Percentiles rank a stretch among this genome's conserved stretches.
Conservation (phyloP, 2,113 vertebrate genomes). For the Caracal caracal region DNA sequence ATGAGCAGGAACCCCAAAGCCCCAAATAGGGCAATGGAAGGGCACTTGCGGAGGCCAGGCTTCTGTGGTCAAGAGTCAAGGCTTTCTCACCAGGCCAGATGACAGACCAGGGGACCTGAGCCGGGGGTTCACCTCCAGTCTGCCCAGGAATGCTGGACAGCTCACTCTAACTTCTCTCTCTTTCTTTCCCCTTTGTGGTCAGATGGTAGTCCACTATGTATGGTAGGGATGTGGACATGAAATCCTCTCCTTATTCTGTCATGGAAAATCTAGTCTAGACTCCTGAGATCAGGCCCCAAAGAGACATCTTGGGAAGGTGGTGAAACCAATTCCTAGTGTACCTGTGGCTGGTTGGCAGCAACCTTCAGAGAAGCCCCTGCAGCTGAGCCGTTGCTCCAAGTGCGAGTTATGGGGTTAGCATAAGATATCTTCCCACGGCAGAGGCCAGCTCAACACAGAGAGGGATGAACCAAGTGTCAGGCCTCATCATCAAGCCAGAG, state of each 20-base stretch:
- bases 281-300: background rate
- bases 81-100: background rate
- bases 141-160: fast-evolving
- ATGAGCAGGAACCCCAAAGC: background rate
- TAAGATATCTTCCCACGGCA: background rate
- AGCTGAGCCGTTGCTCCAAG: background rate
- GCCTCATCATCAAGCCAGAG: background rate
- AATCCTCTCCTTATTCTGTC: background rate
- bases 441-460: background rate
- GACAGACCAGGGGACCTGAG: background rate
- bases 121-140: background rate
- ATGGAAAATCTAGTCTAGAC: background rate
- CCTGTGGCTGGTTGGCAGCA: background rate
- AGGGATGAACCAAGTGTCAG: background rate
- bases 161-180: background rate
- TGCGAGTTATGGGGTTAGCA: background rate
- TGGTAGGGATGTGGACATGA: background rate
- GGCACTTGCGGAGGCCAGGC: background rate
- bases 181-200: background rate
- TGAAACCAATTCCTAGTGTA: background rate
- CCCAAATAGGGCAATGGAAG: background rate
- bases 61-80: background rate
- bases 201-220: background rate
- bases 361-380: background rate
- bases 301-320: background rate